Evolutionary conservation across 2,888 invertebrate genomes (phyloP).

Genomic region (Pseudococcus viburni): DNA sequence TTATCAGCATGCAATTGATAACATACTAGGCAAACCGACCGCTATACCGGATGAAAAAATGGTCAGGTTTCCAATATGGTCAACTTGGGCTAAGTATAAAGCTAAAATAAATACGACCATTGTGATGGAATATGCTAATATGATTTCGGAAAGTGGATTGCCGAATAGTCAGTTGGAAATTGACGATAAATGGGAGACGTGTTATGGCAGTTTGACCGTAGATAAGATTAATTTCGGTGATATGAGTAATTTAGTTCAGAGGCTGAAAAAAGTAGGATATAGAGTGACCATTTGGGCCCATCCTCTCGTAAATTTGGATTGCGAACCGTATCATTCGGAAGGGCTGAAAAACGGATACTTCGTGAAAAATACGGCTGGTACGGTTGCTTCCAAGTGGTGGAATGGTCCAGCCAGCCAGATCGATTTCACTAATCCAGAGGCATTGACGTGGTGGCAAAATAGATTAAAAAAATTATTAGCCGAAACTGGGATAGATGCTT

Average conservation of each 20-base stretch:
- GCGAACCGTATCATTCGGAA: constrained; percentile 76
- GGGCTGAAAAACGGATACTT: constrained; percentile 76
- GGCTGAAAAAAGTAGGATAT: constrained; percentile 77
- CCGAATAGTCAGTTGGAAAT: constrained; percentile 85
- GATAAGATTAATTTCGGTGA: constrained; percentile 80
- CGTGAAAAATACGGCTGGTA: constrained; percentile 71
- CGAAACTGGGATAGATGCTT: constrained; percentile 79
- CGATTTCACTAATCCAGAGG: constrained; percentile 82
- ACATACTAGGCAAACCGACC: constrained; percentile 77
- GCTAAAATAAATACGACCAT: constrained; percentile 77
- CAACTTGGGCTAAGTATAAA: constrained; percentile 87
- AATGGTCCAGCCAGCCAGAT: constrained; percentile 75
- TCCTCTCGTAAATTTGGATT: constrained; percentile 86
- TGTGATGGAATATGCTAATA: constrained; percentile 78
- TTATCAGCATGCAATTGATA: constrained; percentile 77
- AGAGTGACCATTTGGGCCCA: constrained; percentile 87
- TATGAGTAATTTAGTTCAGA: constrained; percentile 76
- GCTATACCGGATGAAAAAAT: constrained; percentile 77
- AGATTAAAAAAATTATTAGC: constrained; percentile 75
- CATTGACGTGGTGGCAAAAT: constrained; percentile 73
- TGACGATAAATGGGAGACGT: constrained; percentile 90
- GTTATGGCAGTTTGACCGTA: constrained; percentile 83
- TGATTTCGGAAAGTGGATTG: constrained; percentile 79
- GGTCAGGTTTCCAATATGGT: constrained; percentile 88
- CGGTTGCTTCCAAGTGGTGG: constrained; percentile 72